phyloP scores from a whole-genome alignment of 1,140 invertebrate genomes.

The Steinernema feltiae region DNA sequence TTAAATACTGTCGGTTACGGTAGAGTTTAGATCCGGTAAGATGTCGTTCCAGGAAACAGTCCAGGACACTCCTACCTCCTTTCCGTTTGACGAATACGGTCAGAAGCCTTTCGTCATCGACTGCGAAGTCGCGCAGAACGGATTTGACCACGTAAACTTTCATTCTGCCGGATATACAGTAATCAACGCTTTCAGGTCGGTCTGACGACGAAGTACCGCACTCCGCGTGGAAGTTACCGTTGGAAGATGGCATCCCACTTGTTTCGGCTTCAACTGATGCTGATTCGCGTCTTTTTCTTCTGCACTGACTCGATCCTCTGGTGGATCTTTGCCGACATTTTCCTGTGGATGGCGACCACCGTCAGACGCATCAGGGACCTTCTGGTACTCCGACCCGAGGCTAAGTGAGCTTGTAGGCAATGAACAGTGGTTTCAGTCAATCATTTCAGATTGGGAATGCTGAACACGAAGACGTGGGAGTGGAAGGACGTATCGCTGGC shows the following conservation, averaged over 20 bases:
- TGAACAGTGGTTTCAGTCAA: neutral
- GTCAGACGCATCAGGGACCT: neutral
- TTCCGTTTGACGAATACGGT: neutral
- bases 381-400: neutral
- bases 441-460: neutral
- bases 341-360: neutral
- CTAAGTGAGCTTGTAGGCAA: neutral
- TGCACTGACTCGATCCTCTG: neutral
- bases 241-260: neutral
- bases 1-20: neutral
- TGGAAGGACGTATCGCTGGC: neutral
- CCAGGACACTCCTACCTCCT: neutral
- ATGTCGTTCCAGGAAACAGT: neutral
- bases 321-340: neutral
- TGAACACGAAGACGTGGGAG: neutral
- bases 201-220: neutral
- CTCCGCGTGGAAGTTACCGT: neutral
- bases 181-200: neutral
- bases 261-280: neutral
- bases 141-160: neutral
- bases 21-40: neutral
- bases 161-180: neutral
- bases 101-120: neutral
- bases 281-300: neutral
- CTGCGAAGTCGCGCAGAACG: neutral